Percentiles rank a stretch among this genome's conserved stretches.
Conservation (phyloP, 2,888 invertebrate species). For the Agrenia bidenticulata region DNA sequence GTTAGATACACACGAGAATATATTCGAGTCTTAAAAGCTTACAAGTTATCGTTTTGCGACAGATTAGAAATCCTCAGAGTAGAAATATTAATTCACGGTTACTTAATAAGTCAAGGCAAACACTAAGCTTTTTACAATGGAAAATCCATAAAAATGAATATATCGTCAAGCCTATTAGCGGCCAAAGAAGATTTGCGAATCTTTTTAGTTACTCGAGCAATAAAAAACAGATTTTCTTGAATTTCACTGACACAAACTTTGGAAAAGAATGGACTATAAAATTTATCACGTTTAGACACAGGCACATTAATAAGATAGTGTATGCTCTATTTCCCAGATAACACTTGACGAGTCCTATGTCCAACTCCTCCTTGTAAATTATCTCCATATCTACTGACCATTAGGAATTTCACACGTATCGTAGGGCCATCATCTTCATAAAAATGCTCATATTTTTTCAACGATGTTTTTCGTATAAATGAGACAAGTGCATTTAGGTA, state of each 20-base stretch:
- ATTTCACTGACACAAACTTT: too few species aligned
- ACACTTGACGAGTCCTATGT: neutral
- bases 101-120: too few species aligned
- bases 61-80: too few species aligned
- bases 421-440: neutral
- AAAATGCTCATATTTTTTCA: neutral
- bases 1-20: too few species aligned
- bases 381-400: neutral
- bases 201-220: too few species aligned
- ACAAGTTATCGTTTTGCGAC: too few species aligned
- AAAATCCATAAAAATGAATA: neutral
- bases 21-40: too few species aligned
- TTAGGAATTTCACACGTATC: neutral
- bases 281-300: too few species aligned
- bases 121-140: neutral
- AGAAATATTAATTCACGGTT: too few species aligned
- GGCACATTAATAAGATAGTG: slow-evolving; percentile 1
- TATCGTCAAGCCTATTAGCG: neutral
- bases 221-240: too few species aligned
- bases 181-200: too few species aligned
- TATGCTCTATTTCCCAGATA: slow-evolving; percentile 13
- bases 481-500: neutral
- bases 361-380: neutral
- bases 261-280: too few species aligned
- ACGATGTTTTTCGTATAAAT: neutral